Conservation (phyloP, 2,888 invertebrate species). For the Protonemura montana region DNA sequence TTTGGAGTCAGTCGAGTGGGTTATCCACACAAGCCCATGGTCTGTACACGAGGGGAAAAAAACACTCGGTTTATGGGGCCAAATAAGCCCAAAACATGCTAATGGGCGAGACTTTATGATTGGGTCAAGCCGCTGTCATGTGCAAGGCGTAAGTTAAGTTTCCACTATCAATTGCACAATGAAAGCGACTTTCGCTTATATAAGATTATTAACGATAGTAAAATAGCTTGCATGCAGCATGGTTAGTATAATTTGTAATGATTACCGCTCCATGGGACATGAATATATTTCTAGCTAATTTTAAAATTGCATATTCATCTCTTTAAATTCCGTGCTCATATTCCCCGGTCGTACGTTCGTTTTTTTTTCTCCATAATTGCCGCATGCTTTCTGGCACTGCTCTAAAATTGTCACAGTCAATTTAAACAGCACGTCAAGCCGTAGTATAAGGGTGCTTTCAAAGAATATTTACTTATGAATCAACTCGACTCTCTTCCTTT, state of each 20-base stretch:
- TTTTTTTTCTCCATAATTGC: neutral
- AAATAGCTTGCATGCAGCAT: neutral
- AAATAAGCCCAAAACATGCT: neutral
- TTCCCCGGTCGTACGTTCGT: neutral
- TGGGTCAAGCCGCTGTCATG: neutral
- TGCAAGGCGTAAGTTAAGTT: neutral
- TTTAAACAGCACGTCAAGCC: neutral
- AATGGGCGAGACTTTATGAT: neutral
- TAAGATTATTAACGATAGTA: neutral
- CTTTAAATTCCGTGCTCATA: neutral
- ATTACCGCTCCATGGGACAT: neutral
- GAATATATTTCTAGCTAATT: neutral
- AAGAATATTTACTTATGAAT: conserved; percentile 12
- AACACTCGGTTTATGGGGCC: neutral
- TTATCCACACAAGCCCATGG: neutral
- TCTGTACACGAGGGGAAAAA: neutral
- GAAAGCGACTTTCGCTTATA: neutral
- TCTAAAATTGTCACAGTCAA: conserved; percentile 5
- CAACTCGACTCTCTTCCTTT: neutral
- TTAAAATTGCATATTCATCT: neutral
- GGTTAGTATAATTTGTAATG: conserved; percentile 7
- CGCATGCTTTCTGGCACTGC: neutral
- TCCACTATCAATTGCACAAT: neutral
- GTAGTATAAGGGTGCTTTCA: neutral
- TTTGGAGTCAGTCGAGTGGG: conserved; percentile 29